A percentile compares a stretch with the other conserved stretches of the same genome.
Evolutionary conservation across 1,140 invertebrate genomes (phyloP).

Genomic region (Lepidurus packardi): DNA sequence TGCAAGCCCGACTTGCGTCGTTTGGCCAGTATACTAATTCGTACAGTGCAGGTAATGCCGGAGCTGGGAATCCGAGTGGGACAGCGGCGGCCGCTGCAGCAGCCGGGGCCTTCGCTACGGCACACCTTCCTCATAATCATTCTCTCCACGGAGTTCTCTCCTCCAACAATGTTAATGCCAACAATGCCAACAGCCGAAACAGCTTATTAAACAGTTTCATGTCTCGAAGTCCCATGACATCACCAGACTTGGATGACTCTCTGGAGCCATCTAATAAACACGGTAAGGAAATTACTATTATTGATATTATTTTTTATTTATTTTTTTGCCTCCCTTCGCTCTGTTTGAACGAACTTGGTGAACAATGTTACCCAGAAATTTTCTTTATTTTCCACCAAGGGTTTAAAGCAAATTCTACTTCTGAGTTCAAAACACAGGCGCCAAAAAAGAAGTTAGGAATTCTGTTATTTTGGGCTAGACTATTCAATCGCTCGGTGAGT

Average conservation of each 20-base stretch:
- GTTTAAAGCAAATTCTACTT: no score
- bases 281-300: not conserved
- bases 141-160: not conserved
- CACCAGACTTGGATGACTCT: constrained; percentile 3
- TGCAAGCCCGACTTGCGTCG: constrained; percentile 6
- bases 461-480: not conserved
- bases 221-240: not conserved
- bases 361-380: no score
- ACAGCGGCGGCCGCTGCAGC: not conserved
- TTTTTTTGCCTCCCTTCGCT: no score
- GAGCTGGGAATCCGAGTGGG: not conserved
- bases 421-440: no score
- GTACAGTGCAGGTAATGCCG: not conserved
- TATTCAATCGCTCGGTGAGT: not conserved
- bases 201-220: not conserved
- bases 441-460: no score
- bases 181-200: not conserved
- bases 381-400: no score
- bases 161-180: not conserved
- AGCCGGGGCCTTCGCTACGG: not conserved
- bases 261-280: not conserved
- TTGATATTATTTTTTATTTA: no score
- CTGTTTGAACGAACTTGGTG: no score
- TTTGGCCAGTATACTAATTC: constrained; percentile 7
- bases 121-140: not conserved